Conservation (phyloP, 2,113 vertebrate species). For the Mirounga angustirostris region DNA sequence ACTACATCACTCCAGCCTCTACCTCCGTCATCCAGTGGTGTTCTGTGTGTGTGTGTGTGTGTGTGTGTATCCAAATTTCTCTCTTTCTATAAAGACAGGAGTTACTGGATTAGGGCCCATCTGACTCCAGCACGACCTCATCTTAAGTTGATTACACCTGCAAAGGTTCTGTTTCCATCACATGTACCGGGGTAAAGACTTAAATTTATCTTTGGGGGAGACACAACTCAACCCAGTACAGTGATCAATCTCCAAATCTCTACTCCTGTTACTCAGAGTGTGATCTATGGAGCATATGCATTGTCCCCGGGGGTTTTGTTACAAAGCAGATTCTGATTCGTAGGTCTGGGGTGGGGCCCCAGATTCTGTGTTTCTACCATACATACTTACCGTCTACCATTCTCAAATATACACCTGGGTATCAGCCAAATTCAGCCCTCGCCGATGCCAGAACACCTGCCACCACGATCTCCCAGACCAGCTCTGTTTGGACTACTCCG, state of each 20-base stretch:
- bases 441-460: not conserved
- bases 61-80: not conserved
- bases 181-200: not conserved
- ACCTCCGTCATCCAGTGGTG: not conserved
- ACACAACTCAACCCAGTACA: not conserved
- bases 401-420: not conserved
- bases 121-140: not conserved
- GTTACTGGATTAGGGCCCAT: not conserved
- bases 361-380: not conserved
- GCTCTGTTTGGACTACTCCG: not conserved
- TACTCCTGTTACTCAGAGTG: not conserved
- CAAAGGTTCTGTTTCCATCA: not conserved
- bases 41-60: not conserved
- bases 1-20: not conserved
- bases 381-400: not conserved
- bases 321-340: not conserved
- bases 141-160: not conserved
- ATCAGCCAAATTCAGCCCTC: not conserved
- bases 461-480: not conserved
- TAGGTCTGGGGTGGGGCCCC: not conserved
- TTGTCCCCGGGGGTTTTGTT: not conserved
- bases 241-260: not conserved
- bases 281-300: not conserved
- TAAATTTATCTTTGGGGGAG: not conserved
- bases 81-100: not conserved